Percentiles rank a stretch among this genome's conserved stretches.
These are phyloP conservation scores for Saturnia pavonia DNA, from an alignment of 2,888 invertebrate species.

Conservation along the genomic window DNA sequence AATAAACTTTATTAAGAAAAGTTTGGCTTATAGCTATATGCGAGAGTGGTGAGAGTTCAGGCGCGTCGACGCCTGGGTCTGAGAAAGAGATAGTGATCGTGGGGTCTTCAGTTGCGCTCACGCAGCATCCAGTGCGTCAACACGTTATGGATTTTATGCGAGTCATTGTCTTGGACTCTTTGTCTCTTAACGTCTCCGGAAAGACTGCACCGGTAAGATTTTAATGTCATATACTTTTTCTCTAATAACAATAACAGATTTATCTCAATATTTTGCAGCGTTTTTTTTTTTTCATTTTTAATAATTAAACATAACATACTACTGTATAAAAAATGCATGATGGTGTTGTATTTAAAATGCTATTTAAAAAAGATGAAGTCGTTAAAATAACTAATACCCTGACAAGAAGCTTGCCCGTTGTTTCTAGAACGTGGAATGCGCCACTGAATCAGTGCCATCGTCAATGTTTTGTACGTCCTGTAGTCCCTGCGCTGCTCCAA, in stretches of 20 bases:
- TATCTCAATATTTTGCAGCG: neutral
- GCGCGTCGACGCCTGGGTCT: constrained; percentile 89
- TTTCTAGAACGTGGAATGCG: constrained; percentile 64
- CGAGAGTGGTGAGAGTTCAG: constrained; percentile 89
- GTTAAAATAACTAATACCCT: constrained; percentile 38
- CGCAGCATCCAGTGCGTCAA: constrained; percentile 91
- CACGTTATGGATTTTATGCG: constrained; percentile 97
- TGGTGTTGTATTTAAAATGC: constrained; percentile 8
- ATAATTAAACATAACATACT: constrained; percentile 10
- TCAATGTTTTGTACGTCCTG: constrained; percentile 77
- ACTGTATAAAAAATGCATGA: constrained; percentile 1
- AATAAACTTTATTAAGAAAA: neutral
- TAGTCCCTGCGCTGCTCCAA: constrained; percentile 62
- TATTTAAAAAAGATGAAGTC: neutral
- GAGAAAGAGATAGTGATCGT: constrained; percentile 80
- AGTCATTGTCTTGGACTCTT: constrained; percentile 96
- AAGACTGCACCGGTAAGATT: constrained; percentile 86
- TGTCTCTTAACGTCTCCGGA: constrained; percentile 90
- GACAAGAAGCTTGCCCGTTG: constrained; percentile 51
- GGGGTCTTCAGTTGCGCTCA: constrained; percentile 75
- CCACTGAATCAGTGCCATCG: constrained; percentile 66
- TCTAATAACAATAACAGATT: neutral
- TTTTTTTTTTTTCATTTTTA: neutral
- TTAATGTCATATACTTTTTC: neutral
- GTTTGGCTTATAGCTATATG: constrained; percentile 55